Evolutionary conservation across 1,140 invertebrate genomes (phyloP).

Genomic region (Nasonia giraulti): DNA sequence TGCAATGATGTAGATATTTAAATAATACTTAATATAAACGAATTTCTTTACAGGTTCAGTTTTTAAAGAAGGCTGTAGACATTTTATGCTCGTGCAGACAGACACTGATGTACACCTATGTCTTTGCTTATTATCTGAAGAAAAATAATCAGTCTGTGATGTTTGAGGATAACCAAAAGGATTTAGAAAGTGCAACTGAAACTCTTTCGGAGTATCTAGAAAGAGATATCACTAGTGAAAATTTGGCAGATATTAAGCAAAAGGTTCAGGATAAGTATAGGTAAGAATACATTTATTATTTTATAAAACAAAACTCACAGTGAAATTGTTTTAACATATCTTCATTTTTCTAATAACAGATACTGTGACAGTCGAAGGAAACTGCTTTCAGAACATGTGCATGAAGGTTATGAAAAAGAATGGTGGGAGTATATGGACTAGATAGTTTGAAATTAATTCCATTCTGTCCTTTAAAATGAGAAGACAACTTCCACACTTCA

Average conservation of each 20-base stretch:
- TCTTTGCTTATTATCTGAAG: constrained; percentile 98
- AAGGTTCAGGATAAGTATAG: constrained; percentile 99
- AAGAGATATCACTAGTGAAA: constrained; percentile 97
- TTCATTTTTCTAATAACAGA: constrained; percentile 76
- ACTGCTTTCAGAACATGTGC: constrained; percentile 95
- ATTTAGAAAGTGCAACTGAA: constrained; percentile 97
- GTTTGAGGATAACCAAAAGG: constrained; percentile 99
- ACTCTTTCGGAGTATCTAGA: constrained; percentile 98
- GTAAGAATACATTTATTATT: constrained; percentile 72
- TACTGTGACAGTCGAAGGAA: constrained; percentile 97
- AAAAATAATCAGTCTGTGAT: constrained; percentile 99
- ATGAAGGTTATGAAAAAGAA: constrained; percentile 98
- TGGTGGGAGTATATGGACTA: constrained; percentile 97
- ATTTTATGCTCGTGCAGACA: constrained; percentile 97
- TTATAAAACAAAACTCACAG: neutral
- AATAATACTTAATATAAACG: neutral
- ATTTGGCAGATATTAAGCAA: constrained; percentile 98
- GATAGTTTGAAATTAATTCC: constrained; percentile 54
- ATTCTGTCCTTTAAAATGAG: constrained; percentile 22
- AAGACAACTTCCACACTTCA: constrained; percentile 44
- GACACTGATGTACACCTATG: constrained; percentile 99
- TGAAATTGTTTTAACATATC: neutral
- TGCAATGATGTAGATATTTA: no score
- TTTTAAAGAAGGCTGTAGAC: constrained; percentile 97
- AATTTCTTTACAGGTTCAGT: constrained; percentile 85